Evolutionary conservation across 2,113 vertebrate genomes (phyloP), one percentile per base, ranked within the genome.

Genomic region (Trogon melanurus): DNA sequence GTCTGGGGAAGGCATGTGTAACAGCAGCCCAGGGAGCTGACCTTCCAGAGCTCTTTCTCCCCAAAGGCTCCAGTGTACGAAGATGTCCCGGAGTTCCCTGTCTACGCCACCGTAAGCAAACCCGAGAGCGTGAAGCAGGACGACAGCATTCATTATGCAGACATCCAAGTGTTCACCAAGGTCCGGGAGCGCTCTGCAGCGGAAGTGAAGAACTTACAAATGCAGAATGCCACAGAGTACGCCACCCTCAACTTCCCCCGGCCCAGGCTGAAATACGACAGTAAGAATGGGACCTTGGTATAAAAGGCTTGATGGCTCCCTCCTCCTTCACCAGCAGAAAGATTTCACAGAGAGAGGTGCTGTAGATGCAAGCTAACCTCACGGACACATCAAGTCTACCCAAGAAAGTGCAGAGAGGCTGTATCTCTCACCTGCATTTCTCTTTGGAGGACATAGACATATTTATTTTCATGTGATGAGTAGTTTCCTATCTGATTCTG

Each of bases 191-290:
- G 95, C 48, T 96, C 98, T 1, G 88, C 64, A 11, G 75, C 78
- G 16, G 93, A 97, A 75, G 30, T 95, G 89, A 97, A 80, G 84
- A 93, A n/a, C 56, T 34, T 74, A 22, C 96, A 96, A 45, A 73
- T 36, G 67, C 95, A 96, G 79, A 96, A 92, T 10, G 91, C 97
- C 21, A 98, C 98, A 0, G 98, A 98, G 18, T 99, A 99, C 8
- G 98, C 98, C n/a, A 98, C 97, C 25, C 98, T 99, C 80, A 97
- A 97, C 93, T 99, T 99, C 79, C 97, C 97, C 29, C 86, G 96
- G 74, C 89, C 95, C 75, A 79, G 96, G 32, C 95, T 94, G 29
- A 97, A 84, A 47, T 97, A 96, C 2, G 97, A 98, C 85, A 97
- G 97, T 88, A 97, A 97, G 29, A 97, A 97, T 0, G 97, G 98